Base-by-base conservation (phyloP, 2,797 vertebrate species). In the Diglossa cyanea region DNA sequence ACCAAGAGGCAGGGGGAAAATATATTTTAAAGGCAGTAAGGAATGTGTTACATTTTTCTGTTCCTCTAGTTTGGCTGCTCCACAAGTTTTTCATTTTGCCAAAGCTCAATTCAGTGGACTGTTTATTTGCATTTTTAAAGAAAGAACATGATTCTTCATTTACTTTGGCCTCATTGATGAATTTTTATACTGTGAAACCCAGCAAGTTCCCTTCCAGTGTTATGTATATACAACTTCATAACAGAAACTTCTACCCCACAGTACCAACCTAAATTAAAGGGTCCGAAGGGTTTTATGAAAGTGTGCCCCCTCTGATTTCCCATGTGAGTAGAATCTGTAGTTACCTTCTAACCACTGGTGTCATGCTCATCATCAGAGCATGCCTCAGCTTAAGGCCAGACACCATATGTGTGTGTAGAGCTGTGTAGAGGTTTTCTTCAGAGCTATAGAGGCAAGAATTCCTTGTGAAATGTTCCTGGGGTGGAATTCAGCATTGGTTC, bases 51-150 rank as follows among this genome's bases (percentile, higher is more conserved):
- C 75, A 72, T 94, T 96, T 65, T 96, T 96, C 55, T 70, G 33
- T 78, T 92, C 71, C 86, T 83, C 55, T 35, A 61, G 58, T 84
- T 91, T 95, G 94, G 93, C 94, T 65, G 60, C 62, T 90, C 24
- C 73, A 45, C 53, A 86, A 42, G 53, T 16, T 81, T 86, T 63
- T 94, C 40, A 2, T 90, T 95, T 87, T 90, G 82, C 72, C 83
- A 90, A 74, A 89, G 73, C 70, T 95, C 50, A 68, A 54, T 92
- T 94, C 93, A 75, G 68, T 87, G 77, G 80, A 91, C 74, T 94
- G 47, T 92, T 96, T 95, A 88, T 88, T 96, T 97, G 75, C 76
- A 68, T 94, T 96, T 90, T 84, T n/a, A 74, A 88, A 91, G 81
- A 75, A 85, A 45, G 21, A 79, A 39, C 45, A 51, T 48, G 24